Evolutionary conservation across 2,113 vertebrate species (phyloP), one percentile per base, ranked within the genome.

Genomic region (Tachuris rubrigastra): DNA sequence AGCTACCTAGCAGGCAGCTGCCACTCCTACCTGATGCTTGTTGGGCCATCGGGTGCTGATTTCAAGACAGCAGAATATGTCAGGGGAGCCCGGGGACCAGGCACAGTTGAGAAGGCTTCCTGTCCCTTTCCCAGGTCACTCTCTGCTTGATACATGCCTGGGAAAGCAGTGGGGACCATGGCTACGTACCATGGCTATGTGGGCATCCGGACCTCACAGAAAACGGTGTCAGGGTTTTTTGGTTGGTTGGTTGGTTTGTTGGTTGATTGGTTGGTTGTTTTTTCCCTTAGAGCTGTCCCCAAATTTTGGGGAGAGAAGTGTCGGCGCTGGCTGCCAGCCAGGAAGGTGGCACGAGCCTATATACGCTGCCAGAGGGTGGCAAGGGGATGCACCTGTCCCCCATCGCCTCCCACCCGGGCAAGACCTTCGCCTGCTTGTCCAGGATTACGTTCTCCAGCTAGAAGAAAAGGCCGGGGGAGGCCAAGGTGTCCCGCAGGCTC

Each of bases 21-120:
- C 50, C 22, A 1, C 14, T 58, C 1, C 2, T 30, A 3, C 42
- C n/a, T 27, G 5, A 11, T 24, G 59, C 39, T 72, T 28, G 0
- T 7, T 14, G 1, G 19, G 41, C 42, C 50, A 4, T 5, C 0
- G 2, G 8, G 22, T 47, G 58, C 24, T 2, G 1, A 0, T 69
- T 87, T 39, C 35, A 15, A 47, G 53, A 15, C 14, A 10, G 24
- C 1, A 8, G 15, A 46, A 53, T 5, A 35, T 35, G 8, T 30
- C 1, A 1, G 6, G 12, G 30, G 8, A 62, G 2, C 28, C 12
- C 27, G 12, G 42, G 41, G 7, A 25, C 6, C 0, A 3, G 20
- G 14, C 35, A 15, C 2, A 8, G 31, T 8, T 18, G 25, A 31
- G 63, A 22, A 25, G 30, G 30, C 13, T 49, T 63, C 35, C 33